phyloP scores from a whole-genome alignment of 1,140 invertebrate species.

The Plectus sambesii region DNA sequence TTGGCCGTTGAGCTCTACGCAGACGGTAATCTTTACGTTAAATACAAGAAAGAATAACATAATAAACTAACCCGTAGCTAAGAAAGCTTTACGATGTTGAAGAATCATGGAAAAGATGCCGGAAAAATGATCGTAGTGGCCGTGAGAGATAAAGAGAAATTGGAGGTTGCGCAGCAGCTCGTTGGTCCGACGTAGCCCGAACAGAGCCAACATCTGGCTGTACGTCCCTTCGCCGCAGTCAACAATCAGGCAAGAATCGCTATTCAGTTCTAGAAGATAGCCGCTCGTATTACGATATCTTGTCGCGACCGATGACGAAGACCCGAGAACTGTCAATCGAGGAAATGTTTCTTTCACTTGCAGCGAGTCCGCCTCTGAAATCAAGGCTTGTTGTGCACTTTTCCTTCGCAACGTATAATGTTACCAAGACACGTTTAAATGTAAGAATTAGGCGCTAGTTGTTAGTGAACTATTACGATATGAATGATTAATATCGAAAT shows the following conservation, averaged over 20 bases:
- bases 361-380: constrained; percentile 12
- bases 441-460: too few relatives aligned
- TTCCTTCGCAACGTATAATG: too few relatives aligned
- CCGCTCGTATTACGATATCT: constrained; percentile 42
- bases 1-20: too few relatives aligned
- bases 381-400: too few relatives aligned
- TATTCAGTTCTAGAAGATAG: constrained; percentile 29
- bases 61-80: constrained; percentile 13
- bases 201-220: constrained; percentile 70
- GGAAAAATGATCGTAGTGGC: constrained; percentile 50
- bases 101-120: constrained; percentile 41
- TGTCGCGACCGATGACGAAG: constrained; percentile 36
- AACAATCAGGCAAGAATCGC: constrained; percentile 56
- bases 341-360: constrained; percentile 20
- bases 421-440: too few relatives aligned
- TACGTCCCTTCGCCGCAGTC: constrained; percentile 90
- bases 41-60: too few relatives aligned
- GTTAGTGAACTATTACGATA: too few relatives aligned
- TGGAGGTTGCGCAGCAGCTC: constrained; percentile 45
- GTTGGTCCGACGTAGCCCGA: constrained; percentile 52
- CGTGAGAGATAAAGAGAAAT: constrained; percentile 49
- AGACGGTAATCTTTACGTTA: too few relatives aligned
- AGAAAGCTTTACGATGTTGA: constrained; percentile 32
- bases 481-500: too few relatives aligned
- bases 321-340: constrained; percentile 33